A percentile compares a stretch with the other conserved stretches of the same genome.
Evolutionary conservation across 2,888 invertebrate species (phyloP).

Genomic region (Notodonta ziczac): DNA sequence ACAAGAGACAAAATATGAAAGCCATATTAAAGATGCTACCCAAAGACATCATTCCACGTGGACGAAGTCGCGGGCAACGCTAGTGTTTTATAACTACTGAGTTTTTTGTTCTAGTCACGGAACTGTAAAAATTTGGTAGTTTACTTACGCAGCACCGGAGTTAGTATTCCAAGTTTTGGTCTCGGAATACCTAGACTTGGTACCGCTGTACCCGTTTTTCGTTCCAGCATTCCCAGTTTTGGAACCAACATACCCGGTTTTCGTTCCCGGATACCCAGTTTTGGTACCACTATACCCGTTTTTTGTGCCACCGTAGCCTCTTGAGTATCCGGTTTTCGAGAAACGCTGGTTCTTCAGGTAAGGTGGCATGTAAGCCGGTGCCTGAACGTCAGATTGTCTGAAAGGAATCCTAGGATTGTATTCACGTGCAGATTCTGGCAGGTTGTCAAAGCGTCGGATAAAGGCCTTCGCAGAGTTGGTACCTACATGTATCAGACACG

Average conservation of each 20-base stretch:
- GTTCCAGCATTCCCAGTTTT: conserved; percentile 33
- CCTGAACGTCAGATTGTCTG: conserved; percentile 75
- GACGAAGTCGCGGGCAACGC: no score
- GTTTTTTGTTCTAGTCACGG: no score
- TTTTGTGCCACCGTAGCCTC: conserved; percentile 33
- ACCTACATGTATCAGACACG: no score
- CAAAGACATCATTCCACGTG: no score
- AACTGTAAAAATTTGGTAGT: neutral
- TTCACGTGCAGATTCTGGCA: no score
- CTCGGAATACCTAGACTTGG: conserved; percentile 51
- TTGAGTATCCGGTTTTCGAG: conserved; percentile 26
- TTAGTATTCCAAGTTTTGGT: conserved; percentile 58
- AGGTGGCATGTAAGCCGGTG: conserved; percentile 65
- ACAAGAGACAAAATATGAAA: no score
- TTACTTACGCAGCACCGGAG: conserved; percentile 59
- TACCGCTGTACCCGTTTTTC: conserved; percentile 24
- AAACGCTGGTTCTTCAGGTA: conserved; percentile 54
- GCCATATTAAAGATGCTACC: no score
- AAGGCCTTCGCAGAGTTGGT: no score
- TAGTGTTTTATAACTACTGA: no score
- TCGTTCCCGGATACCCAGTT: conserved; percentile 35
- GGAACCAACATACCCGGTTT: conserved; percentile 37
- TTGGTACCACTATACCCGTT: conserved; percentile 44
- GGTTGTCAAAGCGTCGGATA: no score
- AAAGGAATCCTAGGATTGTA: conserved; percentile 14